Percentiles rank a stretch among this genome's conserved stretches.
Evolutionary conservation across 2,888 invertebrate species (phyloP).

Genomic region (Sesia bembeciformis): DNA sequence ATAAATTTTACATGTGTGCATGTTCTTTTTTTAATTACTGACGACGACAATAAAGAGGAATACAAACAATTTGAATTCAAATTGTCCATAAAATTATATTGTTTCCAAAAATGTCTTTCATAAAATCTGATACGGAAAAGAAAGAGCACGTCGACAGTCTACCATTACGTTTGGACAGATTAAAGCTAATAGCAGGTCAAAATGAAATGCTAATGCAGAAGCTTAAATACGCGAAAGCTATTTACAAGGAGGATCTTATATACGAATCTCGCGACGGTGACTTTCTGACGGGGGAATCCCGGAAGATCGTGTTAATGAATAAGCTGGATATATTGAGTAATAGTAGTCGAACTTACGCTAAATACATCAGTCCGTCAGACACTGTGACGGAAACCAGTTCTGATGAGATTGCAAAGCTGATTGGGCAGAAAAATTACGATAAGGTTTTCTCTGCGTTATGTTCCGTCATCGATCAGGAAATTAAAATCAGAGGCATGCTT

Average conservation of each 20-base stretch:
- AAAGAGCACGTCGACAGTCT: no score
- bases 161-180: no score
- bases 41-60: no score
- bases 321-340: conserved; percentile 23
- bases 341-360: conserved; percentile 33
- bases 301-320: conserved; percentile 28
- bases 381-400: conserved; percentile 32
- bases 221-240: no score
- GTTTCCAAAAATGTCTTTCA: no score
- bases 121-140: no score
- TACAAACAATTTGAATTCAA: no score
- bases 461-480: conserved; percentile 40
- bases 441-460: conserved; percentile 38
- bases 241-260: conserved; percentile 29
- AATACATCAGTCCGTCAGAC: conserved; percentile 15
- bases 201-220: no score
- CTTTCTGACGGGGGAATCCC: conserved; percentile 33
- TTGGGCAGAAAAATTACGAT: conserved; percentile 51
- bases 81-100: no score
- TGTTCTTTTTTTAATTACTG: no score
- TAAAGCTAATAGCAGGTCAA: no score
- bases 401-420: conserved; percentile 30
- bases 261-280: conserved; percentile 29
- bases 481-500: conserved; percentile 39
- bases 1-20: no score